Evolutionary conservation across 2,888 invertebrate genomes (phyloP).

Genomic region (Amphiduros pacificus): DNA sequence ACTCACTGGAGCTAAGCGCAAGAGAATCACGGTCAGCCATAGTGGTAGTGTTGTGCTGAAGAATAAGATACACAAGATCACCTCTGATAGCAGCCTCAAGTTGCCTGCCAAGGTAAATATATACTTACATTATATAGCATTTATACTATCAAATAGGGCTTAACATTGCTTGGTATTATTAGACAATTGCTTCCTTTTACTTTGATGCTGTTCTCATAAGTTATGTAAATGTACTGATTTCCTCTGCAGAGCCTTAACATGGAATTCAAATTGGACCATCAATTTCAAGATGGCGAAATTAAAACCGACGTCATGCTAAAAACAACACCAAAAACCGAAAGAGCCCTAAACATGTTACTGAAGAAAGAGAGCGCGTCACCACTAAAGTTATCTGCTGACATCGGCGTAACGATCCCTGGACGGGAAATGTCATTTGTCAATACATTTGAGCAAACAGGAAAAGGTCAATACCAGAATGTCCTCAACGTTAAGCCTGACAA

Average conservation of each 20-base stretch:
- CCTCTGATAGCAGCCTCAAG: too few relatives aligned
- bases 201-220: too few relatives aligned
- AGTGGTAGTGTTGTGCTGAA: too few relatives aligned
- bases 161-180: too few relatives aligned
- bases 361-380: constrained; percentile 19
- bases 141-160: too few relatives aligned
- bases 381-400: constrained; percentile 12
- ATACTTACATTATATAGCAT: too few relatives aligned
- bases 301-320: background rate
- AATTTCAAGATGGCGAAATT: background rate
- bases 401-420: constrained; percentile 21
- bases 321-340: background rate
- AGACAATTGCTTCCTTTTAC: too few relatives aligned
- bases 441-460: constrained; percentile 14
- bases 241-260: background rate
- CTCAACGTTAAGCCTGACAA: constrained; percentile 18
- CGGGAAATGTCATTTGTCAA: constrained; percentile 17
- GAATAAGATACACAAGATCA: too few relatives aligned
- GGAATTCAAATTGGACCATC: background rate
- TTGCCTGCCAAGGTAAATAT: too few relatives aligned
- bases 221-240: too few relatives aligned
- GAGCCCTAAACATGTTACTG: constrained; percentile 15
- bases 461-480: constrained; percentile 20
- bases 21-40: too few relatives aligned
- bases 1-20: too few relatives aligned